Base-by-base conservation (phyloP, 1,140 invertebrate genomes). In the Homalodisca vitripennis region DNA sequence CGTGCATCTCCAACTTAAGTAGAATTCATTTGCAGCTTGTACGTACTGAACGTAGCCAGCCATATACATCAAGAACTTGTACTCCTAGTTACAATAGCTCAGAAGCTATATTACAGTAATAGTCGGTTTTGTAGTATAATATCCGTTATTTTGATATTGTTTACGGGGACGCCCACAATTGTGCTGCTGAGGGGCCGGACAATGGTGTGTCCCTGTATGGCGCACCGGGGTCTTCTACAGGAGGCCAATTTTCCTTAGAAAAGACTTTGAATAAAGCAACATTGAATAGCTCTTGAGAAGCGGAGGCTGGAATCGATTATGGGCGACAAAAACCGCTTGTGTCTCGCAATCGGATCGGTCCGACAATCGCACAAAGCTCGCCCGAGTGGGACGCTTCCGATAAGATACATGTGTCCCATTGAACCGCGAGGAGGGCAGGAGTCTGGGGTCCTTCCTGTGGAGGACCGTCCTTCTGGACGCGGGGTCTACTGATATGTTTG, bases 181-280 rank as follows among this genome's bases (percentile, higher is more conserved):
- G n/a, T 10, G 48, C 48, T 10, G 6, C 48, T 20, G 3, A 3
- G 48, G 48, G 48, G 48, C 48, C n/a, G 3, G n/a, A 51, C 48
- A 51, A 51, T 51, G 48, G 48, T 6, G 3, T 22, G 22, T 20
- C 6, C 6, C 14, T 14, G 48, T 14, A 51, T 14, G 48, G 48
- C 48, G 48, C 3, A 14, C 3, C 48, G n/a, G n/a, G 22, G n/a
- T 22, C 48, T 3, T 22, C 48, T 51, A 14, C 14, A 41, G 48
- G 22, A 51, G 14, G 48, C 48, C 48, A 51, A 51, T 51, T 51
- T 51, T 51, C 48, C 48, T 51, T 51, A 51, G 48, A 51, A 51
- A 51, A 51, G 48, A 51, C 48, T 51, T 20, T 51, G 48, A 51
- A 51, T 51, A 51, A 51, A 51, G 48, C 48, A 51, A 51, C 48